Conservation (phyloP, 2,113 vertebrate species). For the rabbit (Oryctolagus cuniculus) region DNA sequence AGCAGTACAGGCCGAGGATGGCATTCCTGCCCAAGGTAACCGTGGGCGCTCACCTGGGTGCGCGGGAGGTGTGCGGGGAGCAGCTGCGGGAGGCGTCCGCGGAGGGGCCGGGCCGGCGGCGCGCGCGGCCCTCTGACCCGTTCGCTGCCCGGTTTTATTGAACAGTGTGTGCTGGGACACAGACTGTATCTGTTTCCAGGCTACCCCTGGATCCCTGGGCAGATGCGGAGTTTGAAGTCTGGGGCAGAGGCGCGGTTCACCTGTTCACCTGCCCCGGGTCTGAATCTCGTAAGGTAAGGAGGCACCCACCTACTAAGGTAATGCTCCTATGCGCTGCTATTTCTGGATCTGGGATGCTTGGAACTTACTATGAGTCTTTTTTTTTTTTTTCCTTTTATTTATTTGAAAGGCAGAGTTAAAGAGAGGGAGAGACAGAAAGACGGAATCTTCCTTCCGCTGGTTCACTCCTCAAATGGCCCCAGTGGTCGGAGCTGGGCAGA, state of each 20-base stretch:
- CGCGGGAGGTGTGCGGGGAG: not conserved
- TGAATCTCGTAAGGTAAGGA: not conserved
- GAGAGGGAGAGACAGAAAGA: too few species aligned
- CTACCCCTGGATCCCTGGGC: not conserved
- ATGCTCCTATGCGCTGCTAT: not conserved
- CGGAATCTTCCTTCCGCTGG: too few species aligned
- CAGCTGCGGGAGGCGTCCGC: not conserved
- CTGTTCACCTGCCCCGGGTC: not conserved
- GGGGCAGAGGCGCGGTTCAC: too few species aligned
- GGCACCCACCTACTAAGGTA: not conserved
- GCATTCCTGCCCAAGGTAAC: constrained; percentile 96
- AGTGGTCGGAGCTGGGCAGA: too few species aligned
- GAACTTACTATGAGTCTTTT: not conserved
- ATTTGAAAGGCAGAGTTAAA: too few species aligned
- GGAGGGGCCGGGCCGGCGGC: not conserved
- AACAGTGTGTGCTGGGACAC: not conserved
- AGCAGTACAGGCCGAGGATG: constrained; percentile 95
- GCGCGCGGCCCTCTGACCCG: not conserved
- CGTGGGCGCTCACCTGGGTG: not conserved
- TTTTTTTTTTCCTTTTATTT: too few species aligned
- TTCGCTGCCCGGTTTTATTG: not conserved
- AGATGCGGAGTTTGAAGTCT: not conserved
- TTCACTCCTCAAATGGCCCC: too few species aligned
- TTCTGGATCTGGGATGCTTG: not conserved
- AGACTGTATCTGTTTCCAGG: not conserved